Percentiles rank a stretch among this genome's conserved stretches.
These are phyloP conservation scores for Drosophila ohnishii DNA, from an alignment of 1,140 invertebrate species.

Conservation along the genomic window DNA sequence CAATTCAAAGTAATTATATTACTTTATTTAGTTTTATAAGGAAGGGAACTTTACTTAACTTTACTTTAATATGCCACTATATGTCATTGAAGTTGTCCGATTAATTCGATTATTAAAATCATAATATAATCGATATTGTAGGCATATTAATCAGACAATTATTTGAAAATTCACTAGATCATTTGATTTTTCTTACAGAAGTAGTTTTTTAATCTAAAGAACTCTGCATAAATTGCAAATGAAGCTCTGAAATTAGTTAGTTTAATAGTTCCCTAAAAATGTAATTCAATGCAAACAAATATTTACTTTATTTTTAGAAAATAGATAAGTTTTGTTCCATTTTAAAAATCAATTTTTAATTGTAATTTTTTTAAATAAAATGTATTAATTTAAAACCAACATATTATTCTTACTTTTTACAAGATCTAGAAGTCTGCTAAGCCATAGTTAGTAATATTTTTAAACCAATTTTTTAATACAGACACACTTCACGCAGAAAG, in stretches of 20 bases:
- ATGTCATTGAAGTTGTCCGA: too few relatives aligned
- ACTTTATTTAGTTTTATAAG: background rate
- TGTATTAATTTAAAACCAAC: accelerated
- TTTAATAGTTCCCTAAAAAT: too few relatives aligned
- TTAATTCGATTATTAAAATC: background rate
- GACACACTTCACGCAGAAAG: background rate
- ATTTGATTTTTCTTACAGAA: too few relatives aligned
- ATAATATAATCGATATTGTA: background rate
- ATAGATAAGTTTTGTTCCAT: background rate
- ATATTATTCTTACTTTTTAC: background rate
- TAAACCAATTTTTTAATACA: constrained; percentile 2
- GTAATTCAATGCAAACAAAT: too few relatives aligned
- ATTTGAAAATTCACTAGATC: too few relatives aligned
- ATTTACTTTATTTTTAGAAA: too few relatives aligned
- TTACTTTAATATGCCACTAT: background rate
- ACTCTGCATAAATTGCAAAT: too few relatives aligned
- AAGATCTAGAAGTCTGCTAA: background rate
- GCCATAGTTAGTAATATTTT: constrained; percentile 6
- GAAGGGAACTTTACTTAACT: background rate
- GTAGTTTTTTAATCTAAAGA: too few relatives aligned
- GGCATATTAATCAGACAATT: background rate
- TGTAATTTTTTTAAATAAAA: background rate
- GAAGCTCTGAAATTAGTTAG: too few relatives aligned
- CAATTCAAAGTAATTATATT: background rate
- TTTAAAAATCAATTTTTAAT: background rate